These are phyloP conservation scores for Nephila pilipes DNA, from an alignment of 1,140 invertebrate species.

Conservation along the genomic window DNA sequence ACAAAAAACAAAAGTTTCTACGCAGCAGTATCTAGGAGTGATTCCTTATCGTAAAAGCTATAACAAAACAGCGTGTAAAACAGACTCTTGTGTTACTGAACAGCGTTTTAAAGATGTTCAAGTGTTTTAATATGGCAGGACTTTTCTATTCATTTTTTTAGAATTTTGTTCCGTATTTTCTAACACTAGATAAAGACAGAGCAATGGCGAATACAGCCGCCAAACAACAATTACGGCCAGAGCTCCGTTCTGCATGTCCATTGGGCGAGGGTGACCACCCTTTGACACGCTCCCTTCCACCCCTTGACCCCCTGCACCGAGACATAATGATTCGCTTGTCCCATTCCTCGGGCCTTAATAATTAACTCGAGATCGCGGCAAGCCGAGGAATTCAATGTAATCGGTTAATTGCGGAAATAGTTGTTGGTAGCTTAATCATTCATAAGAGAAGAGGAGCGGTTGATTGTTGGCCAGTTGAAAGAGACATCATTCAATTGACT, in stretches of 20 bases:
- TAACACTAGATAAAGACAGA: background rate
- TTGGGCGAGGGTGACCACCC: slow-evolving; percentile 36
- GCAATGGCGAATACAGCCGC: background rate
- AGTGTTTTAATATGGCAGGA: no score
- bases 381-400: background rate
- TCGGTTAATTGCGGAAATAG: slow-evolving; percentile 7
- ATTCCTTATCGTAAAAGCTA: no score
- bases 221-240: background rate
- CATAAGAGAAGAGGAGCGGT: background rate
- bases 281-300: slow-evolving; percentile 44
- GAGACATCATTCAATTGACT: no score
- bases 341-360: background rate
- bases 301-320: background rate
- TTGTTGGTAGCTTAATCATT: background rate
- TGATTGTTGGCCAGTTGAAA: no score
- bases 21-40: no score
- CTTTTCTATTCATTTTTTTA: no score
- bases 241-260: background rate
- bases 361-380: background rate
- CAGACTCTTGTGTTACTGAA: no score
- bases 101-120: no score
- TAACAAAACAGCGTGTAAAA: no score
- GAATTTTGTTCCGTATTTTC: no score
- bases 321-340: background rate
- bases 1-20: no score